Conservation (phyloP, 1,140 invertebrate genomes). For the Scaptomyza hsui region DNA sequence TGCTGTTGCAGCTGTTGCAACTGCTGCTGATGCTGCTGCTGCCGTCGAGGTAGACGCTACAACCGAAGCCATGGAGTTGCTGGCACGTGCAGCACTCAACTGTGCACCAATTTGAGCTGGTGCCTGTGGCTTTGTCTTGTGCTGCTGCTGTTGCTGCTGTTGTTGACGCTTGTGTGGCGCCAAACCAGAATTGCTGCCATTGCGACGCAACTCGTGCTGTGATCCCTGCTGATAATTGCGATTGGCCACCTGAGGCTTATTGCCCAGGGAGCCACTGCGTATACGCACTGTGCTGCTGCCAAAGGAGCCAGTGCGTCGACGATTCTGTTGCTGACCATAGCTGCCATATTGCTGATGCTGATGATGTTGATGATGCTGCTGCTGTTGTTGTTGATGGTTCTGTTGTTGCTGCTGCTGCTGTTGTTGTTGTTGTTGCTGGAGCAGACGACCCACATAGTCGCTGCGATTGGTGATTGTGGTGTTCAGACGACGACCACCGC, state of each 20-base stretch:
- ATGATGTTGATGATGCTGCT: slow-evolving; percentile 41
- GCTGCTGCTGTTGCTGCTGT: slow-evolving; percentile 59
- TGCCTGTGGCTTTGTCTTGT: slow-evolving; percentile 44
- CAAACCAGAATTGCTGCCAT: slow-evolving; percentile 74
- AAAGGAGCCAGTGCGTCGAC: slow-evolving; percentile 80
- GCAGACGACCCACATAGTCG: slow-evolving; percentile 77
- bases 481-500: slow-evolving; percentile 71
- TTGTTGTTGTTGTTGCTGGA: slow-evolving; percentile 72
- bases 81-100: slow-evolving; percentile 40
- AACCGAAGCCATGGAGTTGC: slow-evolving; percentile 34
- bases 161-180: slow-evolving; percentile 61
- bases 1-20: slow-evolving; percentile 19
- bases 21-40: slow-evolving; percentile 17
- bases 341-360: slow-evolving; percentile 43
- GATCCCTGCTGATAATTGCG: slow-evolving; percentile 73
- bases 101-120: slow-evolving; percentile 48
- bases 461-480: slow-evolving; percentile 83
- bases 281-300: slow-evolving; percentile 84
- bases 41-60: slow-evolving; percentile 23
- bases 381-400: slow-evolving; percentile 65
- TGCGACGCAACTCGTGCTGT: slow-evolving; percentile 73
- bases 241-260: slow-evolving; percentile 77
- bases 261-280: slow-evolving; percentile 80
- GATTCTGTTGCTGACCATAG: slow-evolving; percentile 66
- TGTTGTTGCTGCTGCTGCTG: slow-evolving; percentile 75